Conservation (phyloP, 30 jellyfish, hydroid and myxozoan species). For the Catostylus mosaicus region DNA sequence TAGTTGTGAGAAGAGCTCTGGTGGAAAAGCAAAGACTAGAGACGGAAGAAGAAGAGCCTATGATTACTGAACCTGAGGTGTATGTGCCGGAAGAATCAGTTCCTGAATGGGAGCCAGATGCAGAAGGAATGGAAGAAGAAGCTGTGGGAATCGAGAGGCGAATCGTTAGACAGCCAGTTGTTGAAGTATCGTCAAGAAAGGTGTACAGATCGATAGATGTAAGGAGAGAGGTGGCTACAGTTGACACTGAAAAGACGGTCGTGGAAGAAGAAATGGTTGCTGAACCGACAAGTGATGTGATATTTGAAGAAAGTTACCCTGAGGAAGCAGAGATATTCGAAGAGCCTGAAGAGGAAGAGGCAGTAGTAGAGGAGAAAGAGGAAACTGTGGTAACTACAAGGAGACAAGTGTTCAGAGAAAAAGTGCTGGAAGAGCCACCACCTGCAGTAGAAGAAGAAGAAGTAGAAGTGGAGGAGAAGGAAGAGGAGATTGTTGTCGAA, state of each 20-base stretch:
- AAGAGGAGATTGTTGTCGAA: neutral
- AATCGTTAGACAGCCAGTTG: conserved; percentile 48
- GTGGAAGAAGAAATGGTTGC: conserved; percentile 63
- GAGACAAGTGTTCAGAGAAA: conserved; percentile 25
- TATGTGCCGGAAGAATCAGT: conserved; percentile 31
- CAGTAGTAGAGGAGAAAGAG: conserved; percentile 15
- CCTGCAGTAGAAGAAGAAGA: neutral
- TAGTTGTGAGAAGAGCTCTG: conserved; percentile 51
- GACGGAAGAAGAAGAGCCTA: conserved; percentile 20
- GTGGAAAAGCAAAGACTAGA: neutral
- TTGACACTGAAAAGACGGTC: conserved; percentile 42
- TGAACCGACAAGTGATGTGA: conserved; percentile 60
- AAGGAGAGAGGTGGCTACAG: conserved; percentile 64
- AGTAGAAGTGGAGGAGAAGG: conserved; percentile 2
- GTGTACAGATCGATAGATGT: conserved; percentile 47
- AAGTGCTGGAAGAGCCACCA: too few relatives aligned
- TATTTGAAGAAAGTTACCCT: conserved; percentile 33
- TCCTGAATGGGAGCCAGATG: conserved; percentile 10
- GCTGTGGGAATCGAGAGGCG: conserved; percentile 30
- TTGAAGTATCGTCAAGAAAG: conserved; percentile 32
- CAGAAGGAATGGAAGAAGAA: conserved; percentile 32
- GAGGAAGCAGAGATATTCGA: conserved; percentile 19
- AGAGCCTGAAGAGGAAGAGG: conserved; percentile 48
- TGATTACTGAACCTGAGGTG: conserved; percentile 41
- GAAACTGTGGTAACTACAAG: conserved; percentile 22